phyloP scores from a whole-genome alignment of 2,888 invertebrate genomes.

The Pelosia muscerda region DNA sequence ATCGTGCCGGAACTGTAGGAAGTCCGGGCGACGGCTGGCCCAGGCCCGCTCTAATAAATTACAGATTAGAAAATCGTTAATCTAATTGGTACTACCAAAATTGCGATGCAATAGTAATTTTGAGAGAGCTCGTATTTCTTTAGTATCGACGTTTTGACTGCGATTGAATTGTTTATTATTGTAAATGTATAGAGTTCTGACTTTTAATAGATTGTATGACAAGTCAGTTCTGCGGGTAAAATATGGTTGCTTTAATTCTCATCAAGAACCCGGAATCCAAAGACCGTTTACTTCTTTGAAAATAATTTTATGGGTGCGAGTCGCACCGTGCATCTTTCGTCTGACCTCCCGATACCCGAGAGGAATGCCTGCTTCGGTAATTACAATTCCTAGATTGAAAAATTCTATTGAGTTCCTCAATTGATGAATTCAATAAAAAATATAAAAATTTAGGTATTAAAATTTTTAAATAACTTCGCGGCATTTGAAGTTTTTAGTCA shows the following conservation, averaged over 20 bases:
- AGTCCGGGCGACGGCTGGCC: constrained; percentile 59
- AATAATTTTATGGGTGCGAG: no score
- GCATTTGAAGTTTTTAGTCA: neutral
- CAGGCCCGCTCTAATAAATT: constrained; percentile 72
- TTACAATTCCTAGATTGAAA: no score
- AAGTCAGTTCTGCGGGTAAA: neutral
- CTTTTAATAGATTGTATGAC: neutral
- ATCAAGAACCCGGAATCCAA: no score
- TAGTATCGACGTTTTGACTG: constrained; percentile 13
- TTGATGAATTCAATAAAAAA: no score
- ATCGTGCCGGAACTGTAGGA: constrained; percentile 65
- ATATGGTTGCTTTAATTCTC: no score
- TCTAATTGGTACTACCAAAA: constrained; percentile 65
- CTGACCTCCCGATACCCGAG: no score
- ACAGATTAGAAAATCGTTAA: constrained; percentile 83
- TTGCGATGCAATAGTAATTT: constrained; percentile 57
- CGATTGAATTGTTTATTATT: neutral
- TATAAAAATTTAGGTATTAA: no score
- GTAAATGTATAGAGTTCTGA: neutral
- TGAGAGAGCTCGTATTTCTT: constrained; percentile 28
- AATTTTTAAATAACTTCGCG: neutral
- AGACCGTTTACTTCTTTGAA: no score
- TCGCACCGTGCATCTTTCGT: no score
- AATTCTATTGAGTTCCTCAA: no score
- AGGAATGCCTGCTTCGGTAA: no score